phyloP scores from a whole-genome alignment of 1,140 invertebrate genomes.

The Belonocnema kinseyi region DNA sequence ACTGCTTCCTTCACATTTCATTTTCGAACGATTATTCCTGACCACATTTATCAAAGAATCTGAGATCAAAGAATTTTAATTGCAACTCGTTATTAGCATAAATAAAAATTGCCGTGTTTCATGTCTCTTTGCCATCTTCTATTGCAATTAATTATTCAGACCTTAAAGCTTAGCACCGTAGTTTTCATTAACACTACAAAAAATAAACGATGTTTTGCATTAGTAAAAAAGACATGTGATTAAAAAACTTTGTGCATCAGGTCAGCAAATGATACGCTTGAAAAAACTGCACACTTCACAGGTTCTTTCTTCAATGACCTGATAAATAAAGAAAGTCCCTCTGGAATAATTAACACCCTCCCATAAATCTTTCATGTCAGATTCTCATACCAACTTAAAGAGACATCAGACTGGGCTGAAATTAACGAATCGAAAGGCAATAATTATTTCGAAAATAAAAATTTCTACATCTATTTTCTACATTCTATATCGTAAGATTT shows the following conservation, averaged over 20 bases:
- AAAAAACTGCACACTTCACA: neutral
- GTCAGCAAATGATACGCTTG: constrained; percentile 6
- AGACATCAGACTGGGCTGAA: neutral
- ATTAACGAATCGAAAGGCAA: neutral
- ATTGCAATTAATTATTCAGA: neutral
- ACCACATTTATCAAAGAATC: neutral
- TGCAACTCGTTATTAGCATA: neutral
- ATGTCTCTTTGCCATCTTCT: neutral
- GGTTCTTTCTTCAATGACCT: neutral
- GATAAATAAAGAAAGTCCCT: constrained; percentile 4
- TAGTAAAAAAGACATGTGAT: neutral
- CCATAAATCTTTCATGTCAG: neutral
- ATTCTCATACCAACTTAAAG: neutral
- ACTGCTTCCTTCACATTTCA: no score
- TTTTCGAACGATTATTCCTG: no score
- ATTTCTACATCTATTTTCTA: no score
- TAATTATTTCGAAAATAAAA: neutral
- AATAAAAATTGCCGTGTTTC: neutral
- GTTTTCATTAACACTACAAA: no score
- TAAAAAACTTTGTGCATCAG: neutral
- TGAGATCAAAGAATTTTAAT: neutral
- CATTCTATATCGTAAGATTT: no score
- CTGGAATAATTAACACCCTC: neutral
- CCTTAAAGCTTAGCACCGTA: neutral
- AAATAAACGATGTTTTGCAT: neutral